Conservation (phyloP, 2,888 invertebrate species). For the Spodoptera exigua region DNA sequence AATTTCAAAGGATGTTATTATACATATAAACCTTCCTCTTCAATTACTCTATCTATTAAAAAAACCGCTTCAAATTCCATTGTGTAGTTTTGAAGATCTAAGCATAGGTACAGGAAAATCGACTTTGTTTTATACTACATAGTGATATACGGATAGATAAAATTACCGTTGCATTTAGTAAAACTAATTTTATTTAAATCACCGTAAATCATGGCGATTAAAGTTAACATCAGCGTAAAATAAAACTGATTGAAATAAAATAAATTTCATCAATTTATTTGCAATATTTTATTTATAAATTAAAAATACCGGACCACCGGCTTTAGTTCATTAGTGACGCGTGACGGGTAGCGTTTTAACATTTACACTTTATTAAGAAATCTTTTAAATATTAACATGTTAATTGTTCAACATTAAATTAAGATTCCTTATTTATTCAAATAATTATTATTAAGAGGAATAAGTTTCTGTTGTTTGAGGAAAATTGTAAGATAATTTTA, state of each 20-base stretch:
- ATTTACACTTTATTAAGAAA: conserved; percentile 28
- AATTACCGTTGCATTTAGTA: no score
- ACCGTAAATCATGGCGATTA: conserved; percentile 6
- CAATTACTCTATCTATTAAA: no score
- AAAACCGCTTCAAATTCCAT: no score
- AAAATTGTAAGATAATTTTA: no score
- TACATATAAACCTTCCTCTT: no score
- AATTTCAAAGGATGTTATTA: no score
- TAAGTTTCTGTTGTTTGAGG: background rate
- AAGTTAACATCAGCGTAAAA: conserved; percentile 16
- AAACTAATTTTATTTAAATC: no score
- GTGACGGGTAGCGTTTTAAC: conserved; percentile 24
- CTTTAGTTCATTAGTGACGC: conserved; percentile 21
- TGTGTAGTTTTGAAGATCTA: no score
- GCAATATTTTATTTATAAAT: conserved; percentile 12
- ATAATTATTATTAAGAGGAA: conserved; percentile 10
- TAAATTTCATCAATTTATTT: conserved; percentile 38
- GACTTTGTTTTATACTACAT: no score
- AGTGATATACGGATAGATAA: no score
- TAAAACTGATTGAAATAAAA: conserved; percentile 24
- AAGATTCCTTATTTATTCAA: conserved; percentile 12
- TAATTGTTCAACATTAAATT: conserved; percentile 21
- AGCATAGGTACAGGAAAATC: no score
- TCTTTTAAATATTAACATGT: conserved; percentile 23
- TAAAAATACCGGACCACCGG: conserved; percentile 43